phyloP scores from a whole-genome alignment of 2,888 invertebrate genomes.

The Theretra japonica region DNA sequence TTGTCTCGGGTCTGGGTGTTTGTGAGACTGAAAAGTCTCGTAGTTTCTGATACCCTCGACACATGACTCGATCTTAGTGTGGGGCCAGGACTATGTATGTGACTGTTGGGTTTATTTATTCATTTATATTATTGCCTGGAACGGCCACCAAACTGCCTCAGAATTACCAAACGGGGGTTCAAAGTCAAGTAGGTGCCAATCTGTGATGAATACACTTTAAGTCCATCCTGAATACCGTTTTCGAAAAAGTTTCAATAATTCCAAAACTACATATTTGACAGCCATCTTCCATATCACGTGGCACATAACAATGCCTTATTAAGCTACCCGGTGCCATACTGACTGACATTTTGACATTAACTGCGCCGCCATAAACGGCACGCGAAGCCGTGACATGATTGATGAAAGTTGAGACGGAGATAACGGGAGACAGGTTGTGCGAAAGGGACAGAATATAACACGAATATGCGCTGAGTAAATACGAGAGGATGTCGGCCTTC shows the following conservation, averaged over 20 bases:
- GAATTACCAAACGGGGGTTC: no score
- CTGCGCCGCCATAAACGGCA: slow-evolving; percentile 13
- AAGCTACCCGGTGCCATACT: background rate
- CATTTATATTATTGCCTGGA: no score
- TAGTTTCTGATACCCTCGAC: no score
- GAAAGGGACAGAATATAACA: slow-evolving; percentile 1
- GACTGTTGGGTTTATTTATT: no score
- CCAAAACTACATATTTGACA: background rate
- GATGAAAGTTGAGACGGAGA: slow-evolving; percentile 14
- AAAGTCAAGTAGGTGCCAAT: no score
- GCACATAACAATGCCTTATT: background rate
- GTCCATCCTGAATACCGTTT: background rate
- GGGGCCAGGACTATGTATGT: no score
- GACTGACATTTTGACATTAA: slow-evolving; percentile 14
- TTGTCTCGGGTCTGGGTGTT: no score
- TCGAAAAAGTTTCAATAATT: no score
- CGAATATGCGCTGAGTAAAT: background rate
- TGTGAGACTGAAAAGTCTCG: no score
- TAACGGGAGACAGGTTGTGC: background rate
- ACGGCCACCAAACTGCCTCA: no score
- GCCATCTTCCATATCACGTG: background rate
- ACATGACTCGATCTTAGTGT: no score
- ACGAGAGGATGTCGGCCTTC: slow-evolving; percentile 15
- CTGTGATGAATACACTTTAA: no score
- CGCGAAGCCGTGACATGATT: slow-evolving; percentile 21